These are phyloP conservation scores for Anthophora plumipes DNA, from an alignment of 2,888 invertebrate genomes.

Conservation along the genomic window DNA sequence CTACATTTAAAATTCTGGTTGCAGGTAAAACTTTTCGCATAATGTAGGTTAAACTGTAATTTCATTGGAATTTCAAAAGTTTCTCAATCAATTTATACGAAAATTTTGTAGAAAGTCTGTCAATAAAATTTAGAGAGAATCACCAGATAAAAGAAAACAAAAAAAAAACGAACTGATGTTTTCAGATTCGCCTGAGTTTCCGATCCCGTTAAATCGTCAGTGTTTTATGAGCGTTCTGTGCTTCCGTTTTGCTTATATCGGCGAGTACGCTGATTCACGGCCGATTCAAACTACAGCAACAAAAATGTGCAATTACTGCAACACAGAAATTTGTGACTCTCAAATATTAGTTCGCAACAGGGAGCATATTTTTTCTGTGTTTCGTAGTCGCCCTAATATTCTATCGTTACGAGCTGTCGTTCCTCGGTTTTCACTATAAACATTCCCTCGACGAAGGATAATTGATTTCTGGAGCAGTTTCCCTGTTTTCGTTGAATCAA, in stretches of 20 bases:
- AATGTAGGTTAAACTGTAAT: too few species aligned
- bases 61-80: too few species aligned
- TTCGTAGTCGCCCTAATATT: constrained; percentile 39
- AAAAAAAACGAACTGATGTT: constrained; percentile 13
- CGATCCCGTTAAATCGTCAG: constrained; percentile 41
- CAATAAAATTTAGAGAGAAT: neutral
- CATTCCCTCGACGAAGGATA: constrained; percentile 36
- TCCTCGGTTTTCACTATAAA: constrained; percentile 28
- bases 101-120: neutral
- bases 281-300: constrained; percentile 45
- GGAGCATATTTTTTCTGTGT: constrained; percentile 60
- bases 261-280: constrained; percentile 55
- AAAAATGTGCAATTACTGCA: constrained; percentile 58
- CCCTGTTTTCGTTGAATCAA: constrained; percentile 35
- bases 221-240: constrained; percentile 44
- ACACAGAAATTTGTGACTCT: constrained; percentile 62
- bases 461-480: constrained; percentile 42
- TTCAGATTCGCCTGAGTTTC: neutral
- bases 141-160: neutral
- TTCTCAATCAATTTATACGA: too few species aligned
- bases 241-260: constrained; percentile 58
- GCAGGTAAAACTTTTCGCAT: too few species aligned
- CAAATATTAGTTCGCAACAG: constrained; percentile 63
- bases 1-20: too few species aligned
- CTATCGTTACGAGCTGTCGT: constrained; percentile 34